phyloP scores from a whole-genome alignment of 2,113 vertebrate genomes.

The Paratilapia polleni region DNA sequence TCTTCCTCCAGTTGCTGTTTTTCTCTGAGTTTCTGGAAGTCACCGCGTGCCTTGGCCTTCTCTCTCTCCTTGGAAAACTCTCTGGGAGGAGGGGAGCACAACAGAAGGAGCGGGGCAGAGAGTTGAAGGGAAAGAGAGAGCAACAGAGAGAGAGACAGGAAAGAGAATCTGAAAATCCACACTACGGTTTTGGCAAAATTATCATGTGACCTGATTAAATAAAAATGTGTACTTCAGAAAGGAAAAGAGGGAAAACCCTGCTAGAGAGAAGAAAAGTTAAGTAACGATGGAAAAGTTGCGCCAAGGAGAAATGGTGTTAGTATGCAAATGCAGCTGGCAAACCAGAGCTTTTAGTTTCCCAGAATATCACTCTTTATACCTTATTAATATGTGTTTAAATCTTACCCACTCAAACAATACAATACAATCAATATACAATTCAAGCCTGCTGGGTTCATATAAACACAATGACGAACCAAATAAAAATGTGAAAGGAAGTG shows the following conservation, averaged over 20 bases:
- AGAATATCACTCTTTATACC: background rate
- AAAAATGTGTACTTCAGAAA: background rate
- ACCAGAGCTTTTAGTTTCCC: background rate
- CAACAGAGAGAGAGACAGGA: conserved; percentile 61
- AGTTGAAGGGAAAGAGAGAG: conserved; percentile 47
- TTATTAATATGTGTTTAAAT: background rate
- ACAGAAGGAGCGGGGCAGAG: background rate
- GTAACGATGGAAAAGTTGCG: conserved; percentile 19
- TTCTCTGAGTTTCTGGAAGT: conserved; percentile 97
- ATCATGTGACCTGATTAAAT: background rate
- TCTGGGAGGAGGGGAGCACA: conserved; percentile 73
- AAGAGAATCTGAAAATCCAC: conserved; percentile 71
- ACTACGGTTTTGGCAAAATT: conserved; percentile 7
- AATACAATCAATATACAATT: background rate
- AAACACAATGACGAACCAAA: background rate
- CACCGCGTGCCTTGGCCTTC: conserved; percentile 96
- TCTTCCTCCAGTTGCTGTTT: conserved; percentile 98
- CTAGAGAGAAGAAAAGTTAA: conserved; percentile 33
- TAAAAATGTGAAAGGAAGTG: background rate
- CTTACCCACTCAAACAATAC: background rate
- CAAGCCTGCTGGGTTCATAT: background rate
- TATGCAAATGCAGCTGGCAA: conserved; percentile 34
- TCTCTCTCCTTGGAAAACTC: conserved; percentile 99
- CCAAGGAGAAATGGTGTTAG: conserved; percentile 54
- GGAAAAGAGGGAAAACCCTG: conserved; percentile 48